These are phyloP conservation scores for Muscicapa striata DNA, from an alignment of 2,797 vertebrate genomes.

Conservation along the genomic window DNA sequence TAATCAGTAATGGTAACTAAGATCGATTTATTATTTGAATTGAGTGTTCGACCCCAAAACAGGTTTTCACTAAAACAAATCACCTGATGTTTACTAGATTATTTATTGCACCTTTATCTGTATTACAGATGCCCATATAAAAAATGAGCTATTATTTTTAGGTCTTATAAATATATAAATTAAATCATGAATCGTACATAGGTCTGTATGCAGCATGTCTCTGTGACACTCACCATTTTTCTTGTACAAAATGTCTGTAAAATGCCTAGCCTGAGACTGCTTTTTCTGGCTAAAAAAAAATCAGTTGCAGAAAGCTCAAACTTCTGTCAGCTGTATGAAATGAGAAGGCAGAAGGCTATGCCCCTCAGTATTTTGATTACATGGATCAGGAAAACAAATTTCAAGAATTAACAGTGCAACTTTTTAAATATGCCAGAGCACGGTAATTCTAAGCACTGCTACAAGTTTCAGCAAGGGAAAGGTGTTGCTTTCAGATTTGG, in stretches of 20 bases:
- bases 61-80: not conserved
- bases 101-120: not conserved
- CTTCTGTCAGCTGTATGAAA: not conserved
- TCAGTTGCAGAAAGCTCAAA: conserved; percentile 8
- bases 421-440: not conserved
- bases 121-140: not conserved
- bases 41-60: not conserved
- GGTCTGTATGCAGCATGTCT: not conserved
- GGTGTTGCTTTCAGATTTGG: conserved; percentile 49
- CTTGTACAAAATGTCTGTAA: not conserved
- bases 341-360: conserved; percentile 1
- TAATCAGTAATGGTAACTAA: not conserved
- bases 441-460: not conserved
- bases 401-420: conserved; percentile 12
- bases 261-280: not conserved
- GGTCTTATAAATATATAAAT: not conserved
- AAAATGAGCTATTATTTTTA: not conserved
- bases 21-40: not conserved
- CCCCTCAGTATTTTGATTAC: not conserved
- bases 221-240: not conserved
- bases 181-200: not conserved
- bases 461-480: conserved; percentile 7
- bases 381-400: not conserved
- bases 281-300: not conserved
- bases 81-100: not conserved